Base-by-base conservation (phyloP, 1,140 invertebrate genomes). In the Drosophila prosaltans region DNA sequence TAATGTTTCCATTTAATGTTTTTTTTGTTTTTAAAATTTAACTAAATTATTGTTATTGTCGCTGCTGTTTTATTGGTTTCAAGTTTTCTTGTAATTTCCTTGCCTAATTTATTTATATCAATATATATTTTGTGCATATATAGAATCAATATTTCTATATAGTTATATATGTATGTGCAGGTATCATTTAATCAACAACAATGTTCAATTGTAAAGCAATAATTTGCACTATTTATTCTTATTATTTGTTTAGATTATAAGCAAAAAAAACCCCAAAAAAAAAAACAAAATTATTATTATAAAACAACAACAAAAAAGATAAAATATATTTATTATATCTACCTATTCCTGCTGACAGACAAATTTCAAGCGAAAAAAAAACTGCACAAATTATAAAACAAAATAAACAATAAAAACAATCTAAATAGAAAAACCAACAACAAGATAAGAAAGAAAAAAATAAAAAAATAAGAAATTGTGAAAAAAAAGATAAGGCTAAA, bases 211-310 rank as follows among this genome's bases (percentile, higher is more conserved):
- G 76, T 71, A 65, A 61, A 61, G 62, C 81, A 81, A 85, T 85
- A 81, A 78, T 72, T 78, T 85, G 81, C 78, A 66, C 57, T 69
- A 51, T 51, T 51, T 51, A 73, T 79, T 75, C 63, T 69, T 69
- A 74, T 86, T 72, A 51, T 78, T 69, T 72, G 74, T 66, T 67
- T 79, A 85, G 81, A 62, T 67, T 51, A 78, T 85, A 86, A 78
- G 75, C 16, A 16, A 16, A 16, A 16, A 69, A n/a, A 80, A 68
- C 54, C 32, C 2, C 28, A 30, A 36, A 39, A 55, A 66, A 75
- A 28, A 51, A 77, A 72, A 55, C 54, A 69, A 72, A 65, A 70
- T 21, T 43, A 43, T n/a, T 43, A n/a, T n/a, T 43, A 10, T 51
- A 26, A 51, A 26, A 51, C 9, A 26, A 51, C 3, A 51, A 21